Evolutionary conservation across 2,797 vertebrate genomes (phyloP).

Genomic region (Mormyrus hasselquistii): DNA sequence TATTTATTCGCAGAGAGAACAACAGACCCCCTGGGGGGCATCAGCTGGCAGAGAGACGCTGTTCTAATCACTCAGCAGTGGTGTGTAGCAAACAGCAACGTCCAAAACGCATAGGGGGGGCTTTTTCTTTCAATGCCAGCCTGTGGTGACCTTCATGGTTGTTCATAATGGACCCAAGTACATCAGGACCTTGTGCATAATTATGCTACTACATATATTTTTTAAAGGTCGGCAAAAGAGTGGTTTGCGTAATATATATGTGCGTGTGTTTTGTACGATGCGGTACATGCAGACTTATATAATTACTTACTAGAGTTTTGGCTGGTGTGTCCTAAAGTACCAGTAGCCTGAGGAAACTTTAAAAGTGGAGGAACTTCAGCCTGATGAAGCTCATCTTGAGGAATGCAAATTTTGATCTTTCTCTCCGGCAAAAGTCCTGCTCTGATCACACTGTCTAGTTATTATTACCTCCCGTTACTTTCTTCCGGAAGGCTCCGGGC

Average conservation of each 20-base stretch:
- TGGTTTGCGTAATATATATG: background rate
- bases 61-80: constrained; percentile 4
- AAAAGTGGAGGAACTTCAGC: background rate
- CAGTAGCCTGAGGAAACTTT: background rate
- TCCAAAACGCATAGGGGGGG: background rate
- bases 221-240: background rate
- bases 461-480: background rate
- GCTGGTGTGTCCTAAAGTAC: background rate
- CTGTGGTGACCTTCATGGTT: background rate
- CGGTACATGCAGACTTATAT: background rate
- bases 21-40: background rate
- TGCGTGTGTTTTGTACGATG: too few relatives aligned
- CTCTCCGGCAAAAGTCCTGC: background rate
- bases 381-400: background rate
- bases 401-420: constrained; percentile 10
- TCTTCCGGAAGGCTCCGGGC: background rate
- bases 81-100: background rate
- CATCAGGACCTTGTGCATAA: background rate
- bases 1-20: background rate
- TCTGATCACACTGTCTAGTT: constrained; percentile 10
- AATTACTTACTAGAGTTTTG: background rate
- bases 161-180: background rate
- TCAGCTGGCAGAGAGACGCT: constrained; percentile 9
- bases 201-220: background rate
- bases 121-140: background rate